These are phyloP conservation scores for Myotis lucifugus DNA, from an alignment of 2,113 vertebrate species.

Conservation along the genomic window DNA sequence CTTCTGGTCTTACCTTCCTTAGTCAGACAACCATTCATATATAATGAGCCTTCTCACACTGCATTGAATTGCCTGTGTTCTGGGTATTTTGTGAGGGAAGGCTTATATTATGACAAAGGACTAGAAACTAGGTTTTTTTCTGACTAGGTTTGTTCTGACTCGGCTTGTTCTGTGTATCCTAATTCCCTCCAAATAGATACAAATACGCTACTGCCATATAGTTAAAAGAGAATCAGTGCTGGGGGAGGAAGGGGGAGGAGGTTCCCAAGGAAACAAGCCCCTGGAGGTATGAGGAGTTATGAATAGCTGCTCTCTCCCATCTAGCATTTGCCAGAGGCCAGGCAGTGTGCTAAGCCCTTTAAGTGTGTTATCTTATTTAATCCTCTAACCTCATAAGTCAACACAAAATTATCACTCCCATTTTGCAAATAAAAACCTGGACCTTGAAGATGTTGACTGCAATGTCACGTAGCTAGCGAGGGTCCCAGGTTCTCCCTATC, in stretches of 20 bases:
- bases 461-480: neutral
- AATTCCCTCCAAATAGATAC: neutral
- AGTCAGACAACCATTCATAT: neutral
- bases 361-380: conserved; percentile 1
- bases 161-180: neutral
- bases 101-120: neutral
- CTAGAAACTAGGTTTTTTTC: neutral
- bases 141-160: too few relatives aligned
- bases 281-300: neutral
- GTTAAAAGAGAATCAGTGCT: neutral
- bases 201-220: neutral
- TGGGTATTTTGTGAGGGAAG: neutral
- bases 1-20: neutral
- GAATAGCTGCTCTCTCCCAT: neutral
- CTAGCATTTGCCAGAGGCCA: neutral
- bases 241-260: too few relatives aligned
- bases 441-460: neutral
- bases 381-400: neutral
- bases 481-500: neutral
- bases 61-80: neutral
- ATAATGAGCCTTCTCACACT: neutral
- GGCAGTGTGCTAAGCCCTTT: neutral
- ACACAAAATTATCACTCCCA: conserved; percentile 18
- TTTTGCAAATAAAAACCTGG: conserved; percentile 19
- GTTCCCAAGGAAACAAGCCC: neutral